Evolutionary conservation across 2,797 vertebrate genomes (phyloP), one percentile per base, ranked within the genome.

Genomic region (Ctenopoma multispine): DNA sequence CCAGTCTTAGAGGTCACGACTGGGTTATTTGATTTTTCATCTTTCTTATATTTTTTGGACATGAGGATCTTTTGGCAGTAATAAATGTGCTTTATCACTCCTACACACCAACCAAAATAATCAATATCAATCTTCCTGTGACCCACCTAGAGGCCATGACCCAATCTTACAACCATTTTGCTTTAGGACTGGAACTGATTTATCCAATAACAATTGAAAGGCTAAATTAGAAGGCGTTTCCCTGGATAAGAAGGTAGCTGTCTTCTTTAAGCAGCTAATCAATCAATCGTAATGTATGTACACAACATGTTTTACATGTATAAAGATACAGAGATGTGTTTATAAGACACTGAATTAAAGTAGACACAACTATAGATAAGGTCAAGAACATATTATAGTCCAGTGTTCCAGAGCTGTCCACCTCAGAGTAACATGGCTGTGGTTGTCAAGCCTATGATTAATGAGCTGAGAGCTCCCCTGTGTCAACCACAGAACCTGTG

Each of bases 391-490:
- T 21, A 72, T 29, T 77, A 80, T 8, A 23, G 69, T 86, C 41
- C 72, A 50, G 69, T 66, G 18, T 36, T 46, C 21, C 65, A 63
- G 80, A 81, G 81, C 62, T 76, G 88, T 84, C 85, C 86, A 85
- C 63, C 69, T 85, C 75, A 27, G 69, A 80, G 63, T 34, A 66
- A 20, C 60, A 11, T 63, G 77, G 88, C 88, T 72, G 63, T 40
- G 69, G 72, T 86, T 87, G 91, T 91, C 88, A 53, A 56, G 75
- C 56, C 4, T 14, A 87, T 93, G 92, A 93, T 92, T 91, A 90
- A 93, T 90, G 91, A 90, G 87, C 80, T 36, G 59, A 54, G 75
- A 81, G 84, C 83, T 72, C 77, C 70, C 69, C 59, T 66, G 46
- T 84, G 84, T 87, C 84, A 84, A 60, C 69, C 58, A 21, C 54